These are phyloP conservation scores for Smutsia gigantea DNA, from an alignment of 2,797 vertebrate species.

Conservation along the genomic window DNA sequence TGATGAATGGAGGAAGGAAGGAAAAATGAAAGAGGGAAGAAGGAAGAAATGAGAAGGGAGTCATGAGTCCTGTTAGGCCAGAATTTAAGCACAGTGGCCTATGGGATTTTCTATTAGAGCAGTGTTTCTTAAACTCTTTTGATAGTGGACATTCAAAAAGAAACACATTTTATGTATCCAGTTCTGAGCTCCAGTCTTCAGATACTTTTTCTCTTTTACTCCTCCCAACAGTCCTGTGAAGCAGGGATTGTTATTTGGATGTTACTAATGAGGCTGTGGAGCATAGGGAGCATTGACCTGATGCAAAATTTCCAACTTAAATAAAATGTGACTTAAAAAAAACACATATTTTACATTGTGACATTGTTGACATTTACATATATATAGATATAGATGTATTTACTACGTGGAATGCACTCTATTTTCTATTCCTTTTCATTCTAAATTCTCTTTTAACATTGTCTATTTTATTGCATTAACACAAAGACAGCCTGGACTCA, in stretches of 20 bases:
- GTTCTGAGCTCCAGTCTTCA: no score
- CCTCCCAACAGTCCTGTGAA: no score
- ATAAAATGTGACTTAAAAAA: not conserved
- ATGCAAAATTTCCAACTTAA: no score
- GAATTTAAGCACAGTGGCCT: not conserved
- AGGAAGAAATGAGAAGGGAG: not conserved
- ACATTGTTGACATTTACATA: not conserved
- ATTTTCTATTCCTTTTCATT: slow-evolving; percentile 23
- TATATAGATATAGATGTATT: not conserved
- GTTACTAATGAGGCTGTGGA: no score
- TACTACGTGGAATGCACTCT: not conserved
- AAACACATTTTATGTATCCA: not conserved
- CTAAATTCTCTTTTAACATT: not conserved
- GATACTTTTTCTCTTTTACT: no score
- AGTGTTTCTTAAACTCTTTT: slow-evolving; percentile 11
- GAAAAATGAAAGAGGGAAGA: rapidly evolving
- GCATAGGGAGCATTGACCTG: no score
- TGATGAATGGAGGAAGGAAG: not conserved
- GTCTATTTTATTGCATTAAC: slow-evolving; percentile 28
- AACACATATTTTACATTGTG: not conserved
- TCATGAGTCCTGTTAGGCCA: not conserved
- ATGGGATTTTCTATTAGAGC: not conserved
- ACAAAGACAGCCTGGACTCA: not conserved
- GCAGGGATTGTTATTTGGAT: no score
- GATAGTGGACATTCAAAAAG: not conserved